phyloP scores from a whole-genome alignment of 2,797 vertebrate species.

The Silurus aristotelis region DNA sequence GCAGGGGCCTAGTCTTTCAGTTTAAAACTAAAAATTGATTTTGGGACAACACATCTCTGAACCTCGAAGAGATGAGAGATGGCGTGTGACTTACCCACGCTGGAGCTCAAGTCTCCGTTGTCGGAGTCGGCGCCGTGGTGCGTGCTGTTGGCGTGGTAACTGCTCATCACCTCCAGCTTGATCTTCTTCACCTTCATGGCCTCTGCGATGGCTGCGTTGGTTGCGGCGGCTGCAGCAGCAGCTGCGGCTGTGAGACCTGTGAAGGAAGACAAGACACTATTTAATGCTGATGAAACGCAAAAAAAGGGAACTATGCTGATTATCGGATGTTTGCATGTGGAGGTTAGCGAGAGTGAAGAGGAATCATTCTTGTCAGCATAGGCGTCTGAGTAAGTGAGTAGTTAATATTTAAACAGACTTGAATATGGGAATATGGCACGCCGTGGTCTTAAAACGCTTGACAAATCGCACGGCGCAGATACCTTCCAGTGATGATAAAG shows the following conservation, averaged over 20 bases:
- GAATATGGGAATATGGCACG: background rate
- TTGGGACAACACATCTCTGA: background rate
- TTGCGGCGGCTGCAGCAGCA: constrained; percentile 91
- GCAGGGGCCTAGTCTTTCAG: background rate
- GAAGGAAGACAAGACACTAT: constrained; percentile 44
- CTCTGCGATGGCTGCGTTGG: constrained; percentile 97
- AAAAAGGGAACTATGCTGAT: background rate
- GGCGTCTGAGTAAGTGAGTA: constrained; percentile 10
- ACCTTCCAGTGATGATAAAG: constrained; percentile 23
- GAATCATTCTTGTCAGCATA: constrained; percentile 20
- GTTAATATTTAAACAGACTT: constrained; percentile 33
- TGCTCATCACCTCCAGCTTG: constrained; percentile 99
- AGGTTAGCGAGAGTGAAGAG: constrained; percentile 10
- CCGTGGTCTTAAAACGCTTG: constrained; percentile 5
- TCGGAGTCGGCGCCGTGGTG: constrained; percentile 92
- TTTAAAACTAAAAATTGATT: background rate
- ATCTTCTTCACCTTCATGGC: constrained; percentile 99
- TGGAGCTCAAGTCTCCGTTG: constrained; percentile 96
- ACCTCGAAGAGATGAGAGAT: background rate
- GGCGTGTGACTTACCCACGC: constrained; percentile 85
- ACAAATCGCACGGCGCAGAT: constrained; percentile 14
- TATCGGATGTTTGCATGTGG: background rate
- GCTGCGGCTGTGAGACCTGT: constrained; percentile 94
- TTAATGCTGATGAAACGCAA: background rate
- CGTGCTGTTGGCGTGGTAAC: constrained; percentile 93